Evolutionary conservation across 2,888 invertebrate genomes (phyloP).

Genomic region (Andrena praecox): DNA sequence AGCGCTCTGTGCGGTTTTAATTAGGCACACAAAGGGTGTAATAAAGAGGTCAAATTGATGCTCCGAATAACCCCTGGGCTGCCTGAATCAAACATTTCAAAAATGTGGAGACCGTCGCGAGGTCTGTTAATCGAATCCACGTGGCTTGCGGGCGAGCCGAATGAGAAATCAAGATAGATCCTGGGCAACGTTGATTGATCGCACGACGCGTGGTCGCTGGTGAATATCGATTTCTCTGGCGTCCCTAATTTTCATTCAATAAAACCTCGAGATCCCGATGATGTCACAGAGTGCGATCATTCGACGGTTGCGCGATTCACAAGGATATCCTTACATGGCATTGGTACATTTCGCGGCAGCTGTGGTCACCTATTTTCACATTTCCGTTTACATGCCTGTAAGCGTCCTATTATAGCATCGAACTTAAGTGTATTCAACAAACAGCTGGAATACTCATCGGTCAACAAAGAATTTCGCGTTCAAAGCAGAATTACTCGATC

Average conservation of each 20-base stretch:
- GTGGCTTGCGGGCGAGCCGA: no score
- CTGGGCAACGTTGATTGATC: no score
- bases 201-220: no score
- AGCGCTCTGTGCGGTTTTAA: neutral
- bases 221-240: neutral
- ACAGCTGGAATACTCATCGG: no score
- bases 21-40: neutral
- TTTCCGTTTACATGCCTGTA: neutral
- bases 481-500: no score
- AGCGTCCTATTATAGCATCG: neutral
- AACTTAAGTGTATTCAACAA: neutral
- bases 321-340: neutral
- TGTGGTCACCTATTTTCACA: neutral
- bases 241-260: neutral
- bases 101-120: neutral
- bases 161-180: no score
- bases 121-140: no score
- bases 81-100: neutral
- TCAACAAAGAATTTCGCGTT: no score
- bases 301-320: neutral
- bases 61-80: neutral
- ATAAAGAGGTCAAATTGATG: constrained; percentile 11
- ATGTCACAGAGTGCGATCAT: constrained; percentile 1
- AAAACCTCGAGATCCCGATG: neutral
- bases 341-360: neutral